Conservation (phyloP, 1,140 invertebrate species). For the Thaumatotibia leucotreta region DNA sequence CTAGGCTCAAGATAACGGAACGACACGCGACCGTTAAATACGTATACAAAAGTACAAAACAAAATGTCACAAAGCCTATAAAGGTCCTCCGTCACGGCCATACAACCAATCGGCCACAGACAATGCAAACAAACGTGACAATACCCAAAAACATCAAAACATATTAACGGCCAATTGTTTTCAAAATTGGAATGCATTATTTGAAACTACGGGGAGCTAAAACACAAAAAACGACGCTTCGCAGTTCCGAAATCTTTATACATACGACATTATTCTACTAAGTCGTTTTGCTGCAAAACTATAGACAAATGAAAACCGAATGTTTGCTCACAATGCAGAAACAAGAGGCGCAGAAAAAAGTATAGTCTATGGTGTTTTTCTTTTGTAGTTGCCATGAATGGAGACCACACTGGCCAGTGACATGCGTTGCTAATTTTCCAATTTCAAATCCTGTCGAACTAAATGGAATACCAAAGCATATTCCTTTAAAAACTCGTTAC, state of each 20-base stretch:
- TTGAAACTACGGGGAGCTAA: conserved; percentile 51
- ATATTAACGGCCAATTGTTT: conserved; percentile 63
- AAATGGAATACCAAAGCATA: neutral
- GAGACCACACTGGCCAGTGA: conserved; percentile 56
- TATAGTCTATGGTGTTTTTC: conserved; percentile 20
- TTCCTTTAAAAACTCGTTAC: neutral
- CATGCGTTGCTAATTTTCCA: conserved; percentile 63
- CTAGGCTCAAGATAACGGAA: neutral
- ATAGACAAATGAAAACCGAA: conserved; percentile 29
- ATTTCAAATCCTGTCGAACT: conserved; percentile 40
- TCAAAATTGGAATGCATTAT: conserved; percentile 59
- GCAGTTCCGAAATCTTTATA: neutral
- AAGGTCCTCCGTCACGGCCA: conserved; percentile 41
- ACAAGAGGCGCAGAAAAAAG: conserved; percentile 43
- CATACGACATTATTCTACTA: neutral
- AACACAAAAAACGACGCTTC: conserved; percentile 9
- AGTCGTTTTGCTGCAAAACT: conserved; percentile 36
- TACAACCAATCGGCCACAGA: conserved; percentile 42
- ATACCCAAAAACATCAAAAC: conserved; percentile 67
- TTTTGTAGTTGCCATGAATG: conserved; percentile 51
- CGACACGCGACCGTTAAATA: conserved; percentile 32
- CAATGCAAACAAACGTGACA: conserved; percentile 41
- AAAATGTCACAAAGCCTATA: conserved; percentile 37
- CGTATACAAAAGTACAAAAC: conserved; percentile 25
- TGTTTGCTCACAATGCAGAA: conserved; percentile 56